phyloP scores from a whole-genome alignment of 2,888 invertebrate genomes.

The Cryptophagus acutangulus region DNA sequence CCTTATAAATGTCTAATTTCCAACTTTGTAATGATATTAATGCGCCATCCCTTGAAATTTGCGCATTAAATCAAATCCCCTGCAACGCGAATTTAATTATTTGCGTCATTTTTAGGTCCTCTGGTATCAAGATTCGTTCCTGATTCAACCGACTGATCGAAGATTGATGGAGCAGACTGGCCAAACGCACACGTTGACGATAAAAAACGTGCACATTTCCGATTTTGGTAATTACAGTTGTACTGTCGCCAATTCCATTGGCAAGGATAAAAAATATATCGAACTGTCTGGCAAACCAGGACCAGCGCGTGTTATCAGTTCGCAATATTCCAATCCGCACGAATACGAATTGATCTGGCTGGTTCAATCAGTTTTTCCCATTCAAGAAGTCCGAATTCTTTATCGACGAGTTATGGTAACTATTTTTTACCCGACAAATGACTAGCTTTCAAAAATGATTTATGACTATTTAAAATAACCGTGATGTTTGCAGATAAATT shows the following conservation, averaged over 20 bases:
- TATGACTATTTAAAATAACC: too few relatives aligned
- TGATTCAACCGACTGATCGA: conserved; percentile 56
- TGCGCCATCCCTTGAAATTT: conserved; percentile 7
- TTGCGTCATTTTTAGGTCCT: background rate
- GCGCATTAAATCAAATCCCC: too few relatives aligned
- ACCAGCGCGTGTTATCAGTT: conserved; percentile 56
- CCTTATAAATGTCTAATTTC: conserved; percentile 9
- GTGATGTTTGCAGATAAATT: conserved; percentile 43
- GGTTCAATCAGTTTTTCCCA: conserved; percentile 59
- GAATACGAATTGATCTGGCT: conserved; percentile 60
- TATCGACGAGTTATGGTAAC: conserved; percentile 57
- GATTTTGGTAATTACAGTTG: conserved; percentile 58
- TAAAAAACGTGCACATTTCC: conserved; percentile 54
- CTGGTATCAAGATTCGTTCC: conserved; percentile 61
- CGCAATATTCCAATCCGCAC: conserved; percentile 54
- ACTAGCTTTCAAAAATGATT: background rate
- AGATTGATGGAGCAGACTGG: conserved; percentile 56
- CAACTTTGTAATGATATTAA: conserved; percentile 9
- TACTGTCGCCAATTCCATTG: conserved; percentile 40
- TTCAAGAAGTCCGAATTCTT: conserved; percentile 57
- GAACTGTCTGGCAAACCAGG: conserved; percentile 60
- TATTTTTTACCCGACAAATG: conserved; percentile 12
- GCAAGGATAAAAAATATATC: conserved; percentile 49
- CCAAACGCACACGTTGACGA: conserved; percentile 54
- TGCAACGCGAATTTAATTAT: background rate